Conservation (phyloP, 2,888 invertebrate genomes). For the Zygogramma bicolorata region DNA sequence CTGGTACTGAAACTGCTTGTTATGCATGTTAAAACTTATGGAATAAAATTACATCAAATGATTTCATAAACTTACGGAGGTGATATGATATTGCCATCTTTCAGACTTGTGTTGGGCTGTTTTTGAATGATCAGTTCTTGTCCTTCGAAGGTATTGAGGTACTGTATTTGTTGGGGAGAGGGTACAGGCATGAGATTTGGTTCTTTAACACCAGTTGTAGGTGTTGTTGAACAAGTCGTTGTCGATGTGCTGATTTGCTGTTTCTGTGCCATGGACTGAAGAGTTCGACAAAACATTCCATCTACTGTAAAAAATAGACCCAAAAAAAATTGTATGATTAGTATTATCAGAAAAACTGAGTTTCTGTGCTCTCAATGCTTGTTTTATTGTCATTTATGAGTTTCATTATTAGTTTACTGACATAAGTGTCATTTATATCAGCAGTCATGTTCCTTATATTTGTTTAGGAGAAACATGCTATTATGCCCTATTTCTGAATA, state of each 20-base stretch:
- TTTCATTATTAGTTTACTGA: no score
- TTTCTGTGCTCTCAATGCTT: no score
- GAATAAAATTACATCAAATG: neutral
- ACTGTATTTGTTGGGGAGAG: slow-evolving; percentile 95
- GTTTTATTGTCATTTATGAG: no score
- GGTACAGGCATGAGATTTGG: slow-evolving; percentile 96
- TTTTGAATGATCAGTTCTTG: slow-evolving; percentile 97
- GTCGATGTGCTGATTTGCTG: slow-evolving; percentile 66
- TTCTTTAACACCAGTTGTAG: slow-evolving; percentile 72
- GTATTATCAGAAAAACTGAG: neutral
- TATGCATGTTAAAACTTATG: neutral
- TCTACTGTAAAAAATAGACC: slow-evolving; percentile 65
- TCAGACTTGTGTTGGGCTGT: slow-evolving; percentile 91
- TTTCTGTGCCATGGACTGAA: slow-evolving; percentile 74
- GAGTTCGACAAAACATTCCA: slow-evolving; percentile 75
- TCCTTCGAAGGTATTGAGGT: slow-evolving; percentile 95
- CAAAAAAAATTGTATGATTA: no score
- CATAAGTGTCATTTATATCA: no score
- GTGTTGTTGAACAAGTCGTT: slow-evolving; percentile 61
- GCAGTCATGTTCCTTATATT: no score
- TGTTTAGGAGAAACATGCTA: no score
- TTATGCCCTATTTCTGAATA: no score
- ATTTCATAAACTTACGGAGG: slow-evolving; percentile 79
- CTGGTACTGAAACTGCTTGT: neutral
- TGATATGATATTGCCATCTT: slow-evolving; percentile 81